phyloP scores from a whole-genome alignment of 2,113 vertebrate species.

The Rhynchopsitta pachyrhyncha region DNA sequence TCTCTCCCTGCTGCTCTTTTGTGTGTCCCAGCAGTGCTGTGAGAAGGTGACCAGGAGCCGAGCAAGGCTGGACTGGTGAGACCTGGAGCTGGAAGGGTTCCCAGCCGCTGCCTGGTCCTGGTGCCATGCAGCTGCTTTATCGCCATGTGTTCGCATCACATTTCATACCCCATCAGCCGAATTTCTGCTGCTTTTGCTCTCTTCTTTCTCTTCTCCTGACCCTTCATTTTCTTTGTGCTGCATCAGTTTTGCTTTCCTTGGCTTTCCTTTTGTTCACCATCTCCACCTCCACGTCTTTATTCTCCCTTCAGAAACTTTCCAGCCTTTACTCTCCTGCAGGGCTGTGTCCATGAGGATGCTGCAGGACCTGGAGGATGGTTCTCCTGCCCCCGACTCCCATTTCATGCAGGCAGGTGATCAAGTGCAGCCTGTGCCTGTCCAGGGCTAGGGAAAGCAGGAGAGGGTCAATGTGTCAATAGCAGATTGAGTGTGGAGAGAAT shows the following conservation, averaged over 20 bases:
- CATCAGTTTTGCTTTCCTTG: neutral
- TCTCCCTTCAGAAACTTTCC: neutral
- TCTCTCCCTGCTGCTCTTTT: neutral
- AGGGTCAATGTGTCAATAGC: neutral
- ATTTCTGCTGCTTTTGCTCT: neutral
- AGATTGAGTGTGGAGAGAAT: conserved; percentile 56
- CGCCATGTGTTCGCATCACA: fast-evolving
- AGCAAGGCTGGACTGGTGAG: neutral
- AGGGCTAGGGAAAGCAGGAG: neutral
- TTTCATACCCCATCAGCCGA: neutral
- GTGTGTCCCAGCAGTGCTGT: neutral
- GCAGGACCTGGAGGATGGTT: neutral
- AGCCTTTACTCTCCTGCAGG: fast-evolving
- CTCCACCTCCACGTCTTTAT: neutral
- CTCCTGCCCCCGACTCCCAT: neutral
- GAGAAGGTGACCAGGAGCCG: neutral
- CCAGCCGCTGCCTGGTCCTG: fast-evolving
- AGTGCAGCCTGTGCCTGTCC: neutral
- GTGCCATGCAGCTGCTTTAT: neutral
- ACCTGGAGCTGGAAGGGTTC: neutral
- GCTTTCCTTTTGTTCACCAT: neutral
- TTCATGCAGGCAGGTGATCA: neutral
- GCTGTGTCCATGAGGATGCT: fast-evolving
- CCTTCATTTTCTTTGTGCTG: neutral
- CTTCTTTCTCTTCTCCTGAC: neutral